Evolutionary conservation across 2,888 invertebrate genomes (phyloP).

Genomic region (Lobophora halterata): DNA sequence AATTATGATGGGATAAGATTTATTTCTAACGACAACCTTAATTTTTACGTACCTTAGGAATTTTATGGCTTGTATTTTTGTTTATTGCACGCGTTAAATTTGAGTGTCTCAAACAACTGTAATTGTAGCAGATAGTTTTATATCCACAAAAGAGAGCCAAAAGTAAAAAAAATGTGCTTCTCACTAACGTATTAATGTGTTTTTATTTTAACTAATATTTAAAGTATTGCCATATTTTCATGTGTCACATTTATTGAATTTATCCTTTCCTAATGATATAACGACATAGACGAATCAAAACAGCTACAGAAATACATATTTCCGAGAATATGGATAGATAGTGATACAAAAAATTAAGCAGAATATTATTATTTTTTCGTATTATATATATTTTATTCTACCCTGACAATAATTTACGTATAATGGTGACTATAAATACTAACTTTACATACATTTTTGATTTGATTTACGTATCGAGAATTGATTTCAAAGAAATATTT

Average conservation of each 20-base stretch:
- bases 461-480: slow-evolving; percentile 63
- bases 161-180: too few species aligned
- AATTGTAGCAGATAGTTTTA: slow-evolving; percentile 33
- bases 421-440: slow-evolving; percentile 85
- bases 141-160: too few species aligned
- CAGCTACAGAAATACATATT: slow-evolving; percentile 40
- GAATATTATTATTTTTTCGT: slow-evolving; percentile 57
- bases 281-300: slow-evolving; percentile 52
- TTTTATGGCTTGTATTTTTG: slow-evolving; percentile 50
- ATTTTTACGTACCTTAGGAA: slow-evolving; percentile 54
- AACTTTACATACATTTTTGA: slow-evolving; percentile 68
- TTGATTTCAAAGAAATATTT: slow-evolving; percentile 33
- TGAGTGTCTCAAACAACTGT: slow-evolving; percentile 35
- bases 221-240: not conserved
- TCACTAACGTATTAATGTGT: too few species aligned
- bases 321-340: slow-evolving; percentile 71
- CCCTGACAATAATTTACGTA: slow-evolving; percentile 95
- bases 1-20: slow-evolving; percentile 66
- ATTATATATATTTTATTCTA: slow-evolving; percentile 75
- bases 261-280: slow-evolving; percentile 64
- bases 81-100: slow-evolving; percentile 52
- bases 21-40: slow-evolving; percentile 74
- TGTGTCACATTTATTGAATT: slow-evolving; percentile 51
- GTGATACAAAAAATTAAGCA: slow-evolving; percentile 70
- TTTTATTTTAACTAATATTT: too few species aligned